Base-by-base conservation (phyloP, 2,113 vertebrate species). In the Tenebrosternarchus preto region DNA sequence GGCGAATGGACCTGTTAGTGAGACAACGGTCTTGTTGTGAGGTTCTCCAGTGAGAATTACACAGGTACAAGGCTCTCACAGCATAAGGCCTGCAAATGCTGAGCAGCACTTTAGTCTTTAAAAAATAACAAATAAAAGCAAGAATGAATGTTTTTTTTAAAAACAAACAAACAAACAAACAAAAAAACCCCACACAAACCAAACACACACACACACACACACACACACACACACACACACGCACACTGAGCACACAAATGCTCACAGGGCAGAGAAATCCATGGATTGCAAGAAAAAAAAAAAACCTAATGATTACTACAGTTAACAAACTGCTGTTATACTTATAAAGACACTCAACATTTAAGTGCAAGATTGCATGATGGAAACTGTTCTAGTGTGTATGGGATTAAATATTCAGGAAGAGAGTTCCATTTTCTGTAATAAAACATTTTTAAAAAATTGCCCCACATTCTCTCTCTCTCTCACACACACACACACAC, bases 381-480 rank as follows among this genome's bases (percentile, higher is more conserved):
- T 31, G 56, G 31, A 57, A 77, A 70, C 43, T 66, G 64, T n/a
- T 67, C 53, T 77, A 77, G 66, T 84, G 77, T 72, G 61, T 20
- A 15, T 63, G 61, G 31, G 71, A 56, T 71, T 56, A 78, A 57
- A 67, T 29, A 8, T 64, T 66, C 46, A 19, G 29, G 2, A 76
- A 88, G 86, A 86, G 79, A 85, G 80, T 81, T 76, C 19, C 77
- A 81, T 75, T 57, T 76, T 33, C 66, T 5, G 0, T 55, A 61
- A 39, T 63, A 68, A 77, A 81, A 76, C 17, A 74, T 76, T 50
- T 16, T 50, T 16, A 19, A 73, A n/a, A 83, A 61, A 83, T 17
- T 3, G 17, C 24, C 27, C 17, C 4, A 8, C 36, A 20, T 11
- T 15, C 12, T n/a, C n/a, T n/a, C n/a, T n/a, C n/a, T n/a, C n/a